These are phyloP conservation scores for Dipodomys ordii DNA, from an alignment of 2,113 vertebrate species.

Conservation along the genomic window DNA sequence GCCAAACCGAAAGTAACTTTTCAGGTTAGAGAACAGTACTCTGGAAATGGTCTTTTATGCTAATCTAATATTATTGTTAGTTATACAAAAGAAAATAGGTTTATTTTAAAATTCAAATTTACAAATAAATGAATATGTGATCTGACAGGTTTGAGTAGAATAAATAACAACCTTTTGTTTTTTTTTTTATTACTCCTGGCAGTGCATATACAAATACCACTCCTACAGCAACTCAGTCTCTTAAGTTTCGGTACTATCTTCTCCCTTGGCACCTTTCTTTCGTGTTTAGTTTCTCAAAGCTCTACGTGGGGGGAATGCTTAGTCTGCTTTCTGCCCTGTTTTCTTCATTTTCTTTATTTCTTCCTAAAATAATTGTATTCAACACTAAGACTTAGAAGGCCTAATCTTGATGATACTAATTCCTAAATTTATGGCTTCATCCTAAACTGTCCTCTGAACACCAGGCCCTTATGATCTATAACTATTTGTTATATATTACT, in stretches of 20 bases:
- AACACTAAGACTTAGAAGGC: neutral
- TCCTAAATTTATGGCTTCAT: constrained; percentile 3
- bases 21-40: neutral
- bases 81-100: constrained; percentile 14
- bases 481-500: neutral
- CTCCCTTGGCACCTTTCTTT: neutral
- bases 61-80: constrained; percentile 39
- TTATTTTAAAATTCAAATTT: constrained; percentile 49
- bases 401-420: neutral
- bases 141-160: neutral
- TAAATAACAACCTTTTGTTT: neutral
- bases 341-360: neutral
- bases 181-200: neutral
- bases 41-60: neutral
- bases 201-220: neutral
- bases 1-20: constrained; percentile 42
- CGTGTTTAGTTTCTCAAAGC: neutral
- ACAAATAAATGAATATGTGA: constrained; percentile 36
- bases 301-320: neutral
- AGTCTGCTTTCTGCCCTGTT: neutral
- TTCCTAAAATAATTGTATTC: neutral
- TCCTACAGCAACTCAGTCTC: neutral
- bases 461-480: neutral
- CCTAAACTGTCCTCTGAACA: neutral
- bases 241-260: neutral